A percentile compares a stretch with the other conserved stretches of the same genome.
phyloP scores from a whole-genome alignment of 2,113 vertebrate species.

The Nycticorax nycticorax region DNA sequence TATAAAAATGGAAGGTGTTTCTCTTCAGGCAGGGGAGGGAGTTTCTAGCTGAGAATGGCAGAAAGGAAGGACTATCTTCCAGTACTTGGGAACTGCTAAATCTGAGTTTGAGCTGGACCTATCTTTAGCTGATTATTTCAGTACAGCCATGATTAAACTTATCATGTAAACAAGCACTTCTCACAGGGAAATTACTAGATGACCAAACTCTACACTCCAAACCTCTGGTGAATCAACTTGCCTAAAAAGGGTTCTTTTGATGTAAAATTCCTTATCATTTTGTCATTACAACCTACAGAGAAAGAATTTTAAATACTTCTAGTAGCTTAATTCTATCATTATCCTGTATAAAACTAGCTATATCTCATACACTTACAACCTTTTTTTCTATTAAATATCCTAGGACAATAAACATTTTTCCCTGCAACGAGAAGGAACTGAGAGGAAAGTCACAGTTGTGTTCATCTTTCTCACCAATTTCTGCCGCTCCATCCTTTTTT shows the following conservation, averaged over 20 bases:
- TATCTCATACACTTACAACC: background rate
- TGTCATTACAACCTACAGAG: background rate
- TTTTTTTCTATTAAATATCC: background rate
- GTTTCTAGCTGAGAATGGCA: background rate
- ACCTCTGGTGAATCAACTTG: background rate
- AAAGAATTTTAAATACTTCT: background rate
- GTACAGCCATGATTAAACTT: background rate
- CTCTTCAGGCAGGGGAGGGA: background rate
- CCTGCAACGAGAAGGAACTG: background rate
- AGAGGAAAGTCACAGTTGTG: background rate
- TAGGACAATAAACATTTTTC: background rate
- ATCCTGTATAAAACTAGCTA: background rate
- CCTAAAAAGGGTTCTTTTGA: background rate
- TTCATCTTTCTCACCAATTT: background rate
- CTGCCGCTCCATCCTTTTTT: background rate
- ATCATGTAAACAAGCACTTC: background rate
- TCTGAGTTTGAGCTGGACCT: background rate
- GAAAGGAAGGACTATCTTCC: background rate
- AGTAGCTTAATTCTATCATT: background rate
- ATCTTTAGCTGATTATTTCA: background rate
- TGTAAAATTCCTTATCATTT: background rate
- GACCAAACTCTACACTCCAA: background rate
- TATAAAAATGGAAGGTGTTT: background rate
- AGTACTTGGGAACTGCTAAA: background rate
- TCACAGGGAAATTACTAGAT: background rate